These are phyloP conservation scores for Phycodurus eques DNA, from an alignment of 2,113 vertebrate species.

Conservation along the genomic window DNA sequence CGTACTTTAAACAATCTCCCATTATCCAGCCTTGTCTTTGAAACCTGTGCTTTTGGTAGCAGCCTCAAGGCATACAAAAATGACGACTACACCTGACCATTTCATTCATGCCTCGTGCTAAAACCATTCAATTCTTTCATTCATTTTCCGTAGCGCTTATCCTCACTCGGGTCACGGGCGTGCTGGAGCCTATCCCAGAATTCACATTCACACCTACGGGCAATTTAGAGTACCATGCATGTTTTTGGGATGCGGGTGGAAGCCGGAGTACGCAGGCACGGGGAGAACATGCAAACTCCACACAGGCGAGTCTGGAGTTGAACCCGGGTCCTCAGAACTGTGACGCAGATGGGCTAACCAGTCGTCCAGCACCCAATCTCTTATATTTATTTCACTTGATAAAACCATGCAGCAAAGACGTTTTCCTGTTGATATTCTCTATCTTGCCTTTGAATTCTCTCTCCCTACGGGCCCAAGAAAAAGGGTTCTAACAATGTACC, in stretches of 20 bases:
- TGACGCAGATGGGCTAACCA: not conserved
- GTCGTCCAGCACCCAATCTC: not conserved
- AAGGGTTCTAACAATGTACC: conserved; percentile 6
- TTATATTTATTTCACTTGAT: conserved; percentile 13
- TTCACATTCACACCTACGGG: too few relatives aligned
- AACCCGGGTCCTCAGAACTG: too few relatives aligned
- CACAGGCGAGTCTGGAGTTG: too few relatives aligned
- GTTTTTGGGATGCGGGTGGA: too few relatives aligned
- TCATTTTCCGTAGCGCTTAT: too few relatives aligned
- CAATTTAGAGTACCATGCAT: too few relatives aligned
- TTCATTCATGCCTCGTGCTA: conserved; percentile 10
- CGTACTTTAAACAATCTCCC: conserved; percentile 52
- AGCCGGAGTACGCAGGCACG: too few relatives aligned
- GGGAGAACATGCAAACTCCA: too few relatives aligned
- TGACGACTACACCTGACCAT: not conserved
- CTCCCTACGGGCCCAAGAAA: not conserved
- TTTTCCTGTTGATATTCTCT: not conserved
- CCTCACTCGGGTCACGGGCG: too few relatives aligned
- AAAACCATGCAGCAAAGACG: conserved; percentile 1
- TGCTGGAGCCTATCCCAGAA: too few relatives aligned
- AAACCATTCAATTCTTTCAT: not conserved
- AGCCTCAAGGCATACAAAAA: conserved; percentile 27
- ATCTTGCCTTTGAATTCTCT: not conserved
- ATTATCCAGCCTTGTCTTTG: conserved; percentile 60
- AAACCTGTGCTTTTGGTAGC: conserved; percentile 54